Percentiles rank a stretch among this genome's conserved stretches.
Evolutionary conservation across 2,888 invertebrate species (phyloP).

Genomic region (Cyaniris semiargus): DNA sequence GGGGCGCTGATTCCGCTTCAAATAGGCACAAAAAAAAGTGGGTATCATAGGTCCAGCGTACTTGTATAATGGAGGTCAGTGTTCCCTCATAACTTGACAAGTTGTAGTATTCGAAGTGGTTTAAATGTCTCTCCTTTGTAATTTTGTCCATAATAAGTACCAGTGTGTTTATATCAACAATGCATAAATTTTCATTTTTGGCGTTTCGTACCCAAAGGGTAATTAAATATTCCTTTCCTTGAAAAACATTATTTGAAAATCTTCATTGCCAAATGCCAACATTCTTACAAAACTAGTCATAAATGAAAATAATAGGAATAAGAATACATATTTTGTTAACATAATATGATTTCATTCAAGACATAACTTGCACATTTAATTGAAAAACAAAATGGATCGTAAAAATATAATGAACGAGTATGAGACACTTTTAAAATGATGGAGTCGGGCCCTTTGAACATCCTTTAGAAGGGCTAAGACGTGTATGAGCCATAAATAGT

Average conservation of each 20-base stretch:
- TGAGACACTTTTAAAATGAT: background rate
- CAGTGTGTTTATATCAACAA: background rate
- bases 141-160: background rate
- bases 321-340: background rate
- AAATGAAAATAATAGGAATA: background rate
- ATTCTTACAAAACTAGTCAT: background rate
- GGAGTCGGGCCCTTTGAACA: slow-evolving; percentile 1
- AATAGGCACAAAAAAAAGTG: too few relatives aligned
- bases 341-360: background rate
- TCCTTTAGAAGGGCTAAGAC: background rate
- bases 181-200: too few relatives aligned
- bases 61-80: too few relatives aligned
- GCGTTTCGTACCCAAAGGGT: too few relatives aligned
- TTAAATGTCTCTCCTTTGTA: background rate
- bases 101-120: background rate
- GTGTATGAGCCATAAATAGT: background rate
- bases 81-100: background rate
- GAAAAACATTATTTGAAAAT: background rate
- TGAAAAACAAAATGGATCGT: slow-evolving; percentile 6
- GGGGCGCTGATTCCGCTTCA: too few relatives aligned
- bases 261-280: background rate
- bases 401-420: slow-evolving; percentile 7
- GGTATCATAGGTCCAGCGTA: too few relatives aligned
- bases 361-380: background rate
- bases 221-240: too few relatives aligned